phyloP scores from a whole-genome alignment of 1,140 invertebrate species.

The Drosophila malerkotliana region DNA sequence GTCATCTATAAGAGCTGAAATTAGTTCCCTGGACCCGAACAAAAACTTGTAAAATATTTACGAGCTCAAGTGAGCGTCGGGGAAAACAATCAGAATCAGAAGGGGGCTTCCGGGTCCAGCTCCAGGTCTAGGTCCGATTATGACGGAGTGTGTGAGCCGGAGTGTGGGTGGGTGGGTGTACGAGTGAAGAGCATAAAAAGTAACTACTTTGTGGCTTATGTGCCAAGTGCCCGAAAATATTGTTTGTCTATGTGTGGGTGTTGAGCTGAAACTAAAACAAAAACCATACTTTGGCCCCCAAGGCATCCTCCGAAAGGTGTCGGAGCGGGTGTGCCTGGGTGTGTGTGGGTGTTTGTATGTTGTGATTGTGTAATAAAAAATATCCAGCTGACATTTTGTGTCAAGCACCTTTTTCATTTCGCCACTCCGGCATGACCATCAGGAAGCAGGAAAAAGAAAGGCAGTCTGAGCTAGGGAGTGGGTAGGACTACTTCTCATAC shows the following conservation, averaged over 20 bases:
- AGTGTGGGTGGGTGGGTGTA: slow-evolving; percentile 7
- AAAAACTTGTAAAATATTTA: slow-evolving; percentile 79
- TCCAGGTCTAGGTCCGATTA: neutral
- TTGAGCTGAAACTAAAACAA: slow-evolving; percentile 42
- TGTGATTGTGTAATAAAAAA: slow-evolving; percentile 82
- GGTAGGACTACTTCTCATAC: neutral
- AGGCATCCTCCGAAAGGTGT: slow-evolving; percentile 39
- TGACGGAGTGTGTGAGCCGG: slow-evolving; percentile 6
- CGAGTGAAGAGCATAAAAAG: slow-evolving; percentile 68
- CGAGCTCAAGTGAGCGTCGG: slow-evolving; percentile 64
- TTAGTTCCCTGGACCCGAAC: slow-evolving; percentile 45
- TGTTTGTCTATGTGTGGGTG: slow-evolving; percentile 26
- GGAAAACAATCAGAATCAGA: slow-evolving; percentile 39
- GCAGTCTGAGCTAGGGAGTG: slow-evolving; percentile 4
- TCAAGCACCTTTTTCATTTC: slow-evolving; percentile 83
- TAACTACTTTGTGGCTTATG: slow-evolving; percentile 81
- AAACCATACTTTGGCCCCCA: slow-evolving; percentile 26
- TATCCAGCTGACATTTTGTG: slow-evolving; percentile 83
- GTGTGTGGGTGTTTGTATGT: slow-evolving; percentile 41
- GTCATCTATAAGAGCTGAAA: slow-evolving; percentile 70
- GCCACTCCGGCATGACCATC: slow-evolving; percentile 69
- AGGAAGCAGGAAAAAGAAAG: slow-evolving; percentile 1
- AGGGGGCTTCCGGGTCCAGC: neutral
- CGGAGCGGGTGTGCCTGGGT: slow-evolving; percentile 8
- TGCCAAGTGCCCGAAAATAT: slow-evolving; percentile 59